Base-by-base conservation (phyloP, 2,888 invertebrate species). In the Mechanitis messenoides region DNA sequence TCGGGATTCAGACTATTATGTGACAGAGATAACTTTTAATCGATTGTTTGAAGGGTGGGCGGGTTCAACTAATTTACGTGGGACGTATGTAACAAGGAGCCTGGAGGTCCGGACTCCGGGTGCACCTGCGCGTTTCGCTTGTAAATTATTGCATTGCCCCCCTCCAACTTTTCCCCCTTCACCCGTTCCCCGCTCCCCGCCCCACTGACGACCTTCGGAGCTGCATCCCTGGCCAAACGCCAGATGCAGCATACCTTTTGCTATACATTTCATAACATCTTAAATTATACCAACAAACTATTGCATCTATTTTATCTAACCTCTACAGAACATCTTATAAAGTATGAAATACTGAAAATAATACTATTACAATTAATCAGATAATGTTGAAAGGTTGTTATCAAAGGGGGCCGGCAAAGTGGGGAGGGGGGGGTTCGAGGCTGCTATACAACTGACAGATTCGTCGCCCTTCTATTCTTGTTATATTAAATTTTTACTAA, bases 161-260 rank as follows among this genome's bases (percentile, higher is more conserved):
- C 66, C 20, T 20, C 53, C 66, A 62, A 50, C 50, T 31, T 7
- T 11, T 31, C 66, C 63, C 65, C 56, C 63, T 50, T 67, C 46
- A 65, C 58, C 66, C 65, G 64, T 68, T 67, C 64, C 63, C 64
- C 20, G 20, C 31, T 31, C 53, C 68, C 46, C 70, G 59, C 66
- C 63, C 66, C 68, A 68, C 71, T 69, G 69, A 58, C 72, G 85
- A 85, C 88, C 89, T 85, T 86, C 83, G 66, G 56, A 71, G 73
- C 71, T 86, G 87, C 88, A 87, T 83, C 87, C 82, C 84, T 85
- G 88, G 88, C 82, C 66, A 63, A 64, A 62, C 66, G 84, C 86
- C 85, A 85, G 74, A 68, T 71, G 74, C 76, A 81, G 77, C 79
- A 72, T 69, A 71, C 67, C 69, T 71, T 69, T 53, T 58, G 64